Evolutionary conservation across 2,113 vertebrate species (phyloP).

Genomic region (Lampris megalopsis): DNA sequence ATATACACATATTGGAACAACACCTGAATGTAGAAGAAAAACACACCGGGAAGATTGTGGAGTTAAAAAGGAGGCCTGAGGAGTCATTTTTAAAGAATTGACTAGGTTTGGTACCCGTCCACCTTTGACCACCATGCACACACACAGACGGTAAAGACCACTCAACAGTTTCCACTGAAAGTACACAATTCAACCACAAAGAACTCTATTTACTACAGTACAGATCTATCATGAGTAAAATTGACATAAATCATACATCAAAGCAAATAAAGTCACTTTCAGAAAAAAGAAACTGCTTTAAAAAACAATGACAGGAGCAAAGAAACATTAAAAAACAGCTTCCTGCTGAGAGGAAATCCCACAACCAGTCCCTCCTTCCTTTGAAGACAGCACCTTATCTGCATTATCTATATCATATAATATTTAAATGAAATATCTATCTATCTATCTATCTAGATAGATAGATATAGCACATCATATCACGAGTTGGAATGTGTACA

Average conservation of each 20-base stretch:
- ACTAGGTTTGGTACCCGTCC: neutral
- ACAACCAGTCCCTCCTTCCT: neutral
- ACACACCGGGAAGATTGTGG: no score
- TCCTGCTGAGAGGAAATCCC: neutral
- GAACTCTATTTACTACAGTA: neutral
- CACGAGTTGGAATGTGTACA: no score
- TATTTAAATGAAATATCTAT: no score
- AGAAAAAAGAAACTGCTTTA: no score
- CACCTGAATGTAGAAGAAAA: neutral
- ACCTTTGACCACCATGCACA: neutral
- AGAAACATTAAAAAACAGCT: neutral
- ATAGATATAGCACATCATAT: neutral
- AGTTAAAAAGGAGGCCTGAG: no score
- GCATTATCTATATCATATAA: no score
- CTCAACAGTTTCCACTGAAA: no score
- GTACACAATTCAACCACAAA: no score
- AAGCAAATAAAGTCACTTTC: no score
- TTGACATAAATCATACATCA: no score
- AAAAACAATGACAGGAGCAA: neutral
- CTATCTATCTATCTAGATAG: no score
- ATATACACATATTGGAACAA: slow-evolving; percentile 55
- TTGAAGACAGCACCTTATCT: no score
- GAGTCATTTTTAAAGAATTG: neutral
- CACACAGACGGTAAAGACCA: neutral
- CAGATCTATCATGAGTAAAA: neutral